Base-by-base conservation (phyloP, 2,113 vertebrate species). In the Nyctereutes procyonoides region DNA sequence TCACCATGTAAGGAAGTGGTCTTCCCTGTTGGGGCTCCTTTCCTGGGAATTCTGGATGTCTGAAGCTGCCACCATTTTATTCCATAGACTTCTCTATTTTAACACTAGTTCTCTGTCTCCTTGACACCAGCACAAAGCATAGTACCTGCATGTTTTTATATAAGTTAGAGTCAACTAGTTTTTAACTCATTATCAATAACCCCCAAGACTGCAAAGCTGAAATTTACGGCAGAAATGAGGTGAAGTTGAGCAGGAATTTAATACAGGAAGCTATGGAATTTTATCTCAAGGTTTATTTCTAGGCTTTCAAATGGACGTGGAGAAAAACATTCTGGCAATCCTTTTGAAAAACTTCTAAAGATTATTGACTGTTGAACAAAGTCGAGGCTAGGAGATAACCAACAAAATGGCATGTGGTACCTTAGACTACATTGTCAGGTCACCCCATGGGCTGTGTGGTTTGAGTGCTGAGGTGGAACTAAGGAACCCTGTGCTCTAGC, bases 231-330 rank as follows among this genome's bases (percentile, higher is more conserved):
- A 92, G 24, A 11, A 95, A 77, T 28, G 14, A 86, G 58, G 32
- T 28, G 63, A 85, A 58, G 20, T 51, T 76, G 71, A 97, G 30
- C 43, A 93, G 77, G 30, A 84, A 90, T 76, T 84, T 81, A 88
- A 81, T 73, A 55, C 11, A 90, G 15, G 43, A 88, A 76, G 55
- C 48, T 77, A 91, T 11, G 10, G 60, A 69, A 95, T 86, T 90
- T 79, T 76, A 95, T 69, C 76, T 90, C 32, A 16, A 89, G 19
- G 43, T 93, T 71, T 96, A 86, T 83, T 97, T 93, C n/a, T 82
- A 76, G 12, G 22, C 69, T 82, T 93, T 69, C 77, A 95, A 71
- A 83, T 26, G 2, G 11, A 83, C 38, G 53, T 95, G 35, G 17
- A 79, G 67, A 97, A 88, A 17, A 74, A 88, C 65, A 13, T 10